Base-by-base conservation (phyloP, 2,113 vertebrate species). In the Tyrannus savana region DNA sequence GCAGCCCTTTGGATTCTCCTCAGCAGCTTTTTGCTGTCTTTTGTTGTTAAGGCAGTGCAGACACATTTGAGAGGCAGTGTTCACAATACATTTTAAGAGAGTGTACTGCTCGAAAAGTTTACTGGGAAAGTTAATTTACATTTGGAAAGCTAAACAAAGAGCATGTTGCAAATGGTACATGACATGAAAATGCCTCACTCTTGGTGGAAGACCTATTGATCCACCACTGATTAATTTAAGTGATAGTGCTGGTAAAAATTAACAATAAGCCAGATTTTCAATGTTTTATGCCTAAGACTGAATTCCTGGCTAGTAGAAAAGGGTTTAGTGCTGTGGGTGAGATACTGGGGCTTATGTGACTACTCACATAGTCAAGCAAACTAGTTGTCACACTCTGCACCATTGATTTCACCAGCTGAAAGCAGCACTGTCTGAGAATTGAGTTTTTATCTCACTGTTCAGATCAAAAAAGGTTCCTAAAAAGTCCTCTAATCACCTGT, bases 1-100 rank as follows among this genome's bases (percentile, higher is more conserved):
- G n/a, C n/a, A 81, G 85, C 74, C 85, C 72, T 92, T 92, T 86
- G n/a, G 64, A 81, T 93, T 93, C 35, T 82, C 47, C 71, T 94
- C 69, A 76, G 64, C 46, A 93, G 86, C 68, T 93, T 95, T 89
- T 87, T 52, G 8, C 64, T 90, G 85, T 93, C 89, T 89, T 81
- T 46, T 85, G 53, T 75, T 74, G 68, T 93, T 90, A 94, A 66
- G 93, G 90, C 67, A 90, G 19, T 53, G 60, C 52, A 88, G 69
- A n/a, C 28, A 17, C 84, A 72, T 74, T 94, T 71, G 53, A 96
- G 74, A 74, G 87, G n/a, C 71, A 39, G 35, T 95, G 90, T 25
- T 88, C 92, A 81, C 33, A 74, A 58, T 85, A 67, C 33, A 49
- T 90, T 97, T 95, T 74, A 94, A 94, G 82, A 84, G 59, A 86